These are phyloP conservation scores for Drosophila leonis DNA, from an alignment of 2,888 invertebrate genomes.

Conservation along the genomic window DNA sequence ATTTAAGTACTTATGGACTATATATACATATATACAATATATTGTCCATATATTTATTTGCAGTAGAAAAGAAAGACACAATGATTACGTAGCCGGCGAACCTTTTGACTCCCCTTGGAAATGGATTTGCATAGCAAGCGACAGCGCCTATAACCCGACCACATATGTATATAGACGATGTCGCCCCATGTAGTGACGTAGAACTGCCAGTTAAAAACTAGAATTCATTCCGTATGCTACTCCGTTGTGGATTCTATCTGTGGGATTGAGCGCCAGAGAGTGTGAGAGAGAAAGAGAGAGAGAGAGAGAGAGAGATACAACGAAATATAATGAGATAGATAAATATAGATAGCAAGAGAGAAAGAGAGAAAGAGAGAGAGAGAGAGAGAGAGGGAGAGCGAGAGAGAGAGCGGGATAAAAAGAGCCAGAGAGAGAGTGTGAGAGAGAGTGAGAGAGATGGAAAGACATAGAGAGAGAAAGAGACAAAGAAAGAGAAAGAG, in stretches of 20 bases:
- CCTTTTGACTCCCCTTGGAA: slow-evolving; percentile 28
- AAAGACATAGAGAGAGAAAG: no score
- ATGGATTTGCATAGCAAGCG: slow-evolving; percentile 33
- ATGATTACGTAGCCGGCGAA: slow-evolving; percentile 28
- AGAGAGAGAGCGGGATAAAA: no score
- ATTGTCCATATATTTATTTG: background rate
- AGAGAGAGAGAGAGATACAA: background rate
- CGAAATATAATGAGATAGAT: no score
- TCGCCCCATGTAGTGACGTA: slow-evolving; percentile 4
- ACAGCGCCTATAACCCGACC: slow-evolving; percentile 7
- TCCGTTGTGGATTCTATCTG: slow-evolving; percentile 36
- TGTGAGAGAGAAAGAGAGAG: background rate
- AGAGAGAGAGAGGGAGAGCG: no score
- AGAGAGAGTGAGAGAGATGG: background rate
- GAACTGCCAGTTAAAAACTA: background rate
- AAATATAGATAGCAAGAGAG: no score
- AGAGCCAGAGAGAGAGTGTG: background rate
- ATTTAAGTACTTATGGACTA: slow-evolving; percentile 10
- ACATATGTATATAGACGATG: slow-evolving; percentile 9
- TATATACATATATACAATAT: background rate
- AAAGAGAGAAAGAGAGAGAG: background rate
- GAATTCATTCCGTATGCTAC: slow-evolving; percentile 38
- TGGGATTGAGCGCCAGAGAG: slow-evolving; percentile 4
- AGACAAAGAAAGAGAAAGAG: no score
- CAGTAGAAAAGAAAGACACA: background rate